Percentiles rank a stretch among this genome's conserved stretches.
phyloP scores from a whole-genome alignment of 2,113 vertebrate genomes.

The Probosciger aterrimus region DNA sequence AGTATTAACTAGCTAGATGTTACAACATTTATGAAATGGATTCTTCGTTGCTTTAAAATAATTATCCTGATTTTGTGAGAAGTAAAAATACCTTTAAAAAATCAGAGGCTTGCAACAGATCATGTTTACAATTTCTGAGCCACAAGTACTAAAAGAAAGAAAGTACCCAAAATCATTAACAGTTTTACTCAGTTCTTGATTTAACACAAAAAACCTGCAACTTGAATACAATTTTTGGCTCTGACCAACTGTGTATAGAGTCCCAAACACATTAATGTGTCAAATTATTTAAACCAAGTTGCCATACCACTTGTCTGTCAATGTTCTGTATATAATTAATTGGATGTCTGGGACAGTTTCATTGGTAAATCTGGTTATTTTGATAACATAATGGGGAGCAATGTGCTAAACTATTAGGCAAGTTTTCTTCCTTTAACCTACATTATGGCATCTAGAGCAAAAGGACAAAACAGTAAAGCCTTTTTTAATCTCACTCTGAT shows the following conservation, averaged over 20 bases:
- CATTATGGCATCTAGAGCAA: constrained; percentile 74
- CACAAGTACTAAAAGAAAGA: background rate
- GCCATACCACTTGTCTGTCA: constrained; percentile 41
- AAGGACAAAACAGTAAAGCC: constrained; percentile 84
- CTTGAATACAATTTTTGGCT: constrained; percentile 29
- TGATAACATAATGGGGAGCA: constrained; percentile 46
- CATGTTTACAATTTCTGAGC: background rate
- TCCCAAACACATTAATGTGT: background rate
- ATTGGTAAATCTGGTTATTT: constrained; percentile 68
- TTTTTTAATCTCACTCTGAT: constrained; percentile 89
- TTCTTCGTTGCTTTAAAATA: constrained; percentile 29
- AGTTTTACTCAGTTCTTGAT: background rate
- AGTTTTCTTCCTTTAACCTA: constrained; percentile 70
- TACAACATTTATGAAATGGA: constrained; percentile 35
- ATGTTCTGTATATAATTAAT: constrained; percentile 62
- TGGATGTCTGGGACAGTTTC: constrained; percentile 48
- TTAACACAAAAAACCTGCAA: background rate
- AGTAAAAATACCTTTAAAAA: background rate
- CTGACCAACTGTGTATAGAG: background rate
- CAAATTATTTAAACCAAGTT: constrained; percentile 42
- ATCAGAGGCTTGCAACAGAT: background rate
- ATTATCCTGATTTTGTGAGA: background rate
- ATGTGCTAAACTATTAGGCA: constrained; percentile 63
- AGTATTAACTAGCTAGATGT: constrained; percentile 48
- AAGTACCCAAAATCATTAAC: background rate